Conservation (phyloP, 2,888 invertebrate species). For the Torymus aiolomorphi region DNA sequence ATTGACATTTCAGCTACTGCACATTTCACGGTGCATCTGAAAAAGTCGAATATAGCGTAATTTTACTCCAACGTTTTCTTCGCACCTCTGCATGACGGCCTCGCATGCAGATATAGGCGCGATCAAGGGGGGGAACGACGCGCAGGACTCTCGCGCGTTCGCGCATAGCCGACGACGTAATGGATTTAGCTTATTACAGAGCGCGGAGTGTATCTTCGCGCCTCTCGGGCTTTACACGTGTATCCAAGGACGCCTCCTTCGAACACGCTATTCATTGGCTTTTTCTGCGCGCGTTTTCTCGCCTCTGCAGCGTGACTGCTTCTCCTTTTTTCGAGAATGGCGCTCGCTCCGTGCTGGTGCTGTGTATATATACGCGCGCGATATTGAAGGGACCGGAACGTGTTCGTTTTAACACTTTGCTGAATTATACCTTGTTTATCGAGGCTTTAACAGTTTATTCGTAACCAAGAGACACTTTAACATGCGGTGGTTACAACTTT, state of each 20-base stretch:
- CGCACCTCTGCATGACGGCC: neutral
- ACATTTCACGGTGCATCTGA: too few relatives aligned
- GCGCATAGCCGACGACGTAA: slow-evolving; percentile 58
- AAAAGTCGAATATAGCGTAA: too few relatives aligned
- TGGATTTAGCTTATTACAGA: slow-evolving; percentile 68
- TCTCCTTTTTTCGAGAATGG: neutral
- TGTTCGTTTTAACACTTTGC: slow-evolving; percentile 5
- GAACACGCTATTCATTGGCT: slow-evolving; percentile 50
- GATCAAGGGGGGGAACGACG: neutral
- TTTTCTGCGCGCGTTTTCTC: slow-evolving; percentile 18
- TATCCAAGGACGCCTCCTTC: slow-evolving; percentile 61
- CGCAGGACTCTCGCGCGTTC: slow-evolving; percentile 13
- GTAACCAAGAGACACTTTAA: too few relatives aligned
- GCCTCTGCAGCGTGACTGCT: neutral
- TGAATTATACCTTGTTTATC: too few relatives aligned
- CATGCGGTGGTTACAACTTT: too few relatives aligned
- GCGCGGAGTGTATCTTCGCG: slow-evolving; percentile 59
- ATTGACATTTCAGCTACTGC: too few relatives aligned
- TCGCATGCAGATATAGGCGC: slow-evolving; percentile 5
- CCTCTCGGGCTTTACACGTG: slow-evolving; percentile 61
- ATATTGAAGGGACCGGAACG: neutral
- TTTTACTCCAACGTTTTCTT: too few relatives aligned
- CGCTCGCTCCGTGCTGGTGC: too few relatives aligned
- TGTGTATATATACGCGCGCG: neutral
- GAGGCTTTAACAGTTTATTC: too few relatives aligned